A percentile compares a stretch with the other conserved stretches of the same genome.
Conservation (phyloP, 2,888 invertebrate genomes). For the Troglohyphantes excavatus region DNA sequence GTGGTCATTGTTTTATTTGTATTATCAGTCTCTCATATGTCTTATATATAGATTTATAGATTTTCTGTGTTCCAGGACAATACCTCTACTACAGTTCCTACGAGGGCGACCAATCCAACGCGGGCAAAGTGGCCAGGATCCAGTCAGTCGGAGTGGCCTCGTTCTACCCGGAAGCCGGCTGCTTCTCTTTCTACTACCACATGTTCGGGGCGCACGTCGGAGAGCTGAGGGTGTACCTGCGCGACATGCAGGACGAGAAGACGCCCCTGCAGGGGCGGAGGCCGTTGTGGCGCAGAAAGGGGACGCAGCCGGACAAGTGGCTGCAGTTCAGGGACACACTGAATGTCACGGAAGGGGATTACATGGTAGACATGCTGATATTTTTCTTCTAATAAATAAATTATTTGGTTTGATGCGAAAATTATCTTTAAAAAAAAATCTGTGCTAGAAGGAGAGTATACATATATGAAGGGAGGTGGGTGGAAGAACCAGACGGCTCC, state of each 20-base stretch:
- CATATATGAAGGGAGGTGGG: no score
- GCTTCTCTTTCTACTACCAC: constrained; percentile 89
- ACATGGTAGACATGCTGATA: constrained; percentile 41
- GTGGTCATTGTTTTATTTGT: no score
- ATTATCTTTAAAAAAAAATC: no score
- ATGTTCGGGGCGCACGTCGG: constrained; percentile 87
- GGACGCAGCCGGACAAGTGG: constrained; percentile 75
- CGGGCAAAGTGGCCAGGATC: constrained; percentile 52
- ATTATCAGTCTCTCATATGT: no score
- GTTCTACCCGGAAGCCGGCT: constrained; percentile 84
- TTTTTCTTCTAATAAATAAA: not conserved
- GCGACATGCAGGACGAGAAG: constrained; percentile 49
- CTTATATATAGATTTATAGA: no score
- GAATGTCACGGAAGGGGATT: constrained; percentile 61
- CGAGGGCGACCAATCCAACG: constrained; percentile 44
- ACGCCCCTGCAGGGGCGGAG: constrained; percentile 15
- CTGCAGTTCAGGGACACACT: constrained; percentile 58
- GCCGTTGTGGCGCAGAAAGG: constrained; percentile 58
- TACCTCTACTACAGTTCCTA: constrained; percentile 71
- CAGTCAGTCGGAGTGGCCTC: constrained; percentile 88
- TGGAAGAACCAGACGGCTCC: no score
- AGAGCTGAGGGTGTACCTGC: constrained; percentile 71
- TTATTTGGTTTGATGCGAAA: no score
- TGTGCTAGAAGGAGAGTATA: no score
- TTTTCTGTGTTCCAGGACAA: constrained; percentile 49